Base-by-base conservation (phyloP, 2,113 vertebrate genomes). In the Oryzias woworae region DNA sequence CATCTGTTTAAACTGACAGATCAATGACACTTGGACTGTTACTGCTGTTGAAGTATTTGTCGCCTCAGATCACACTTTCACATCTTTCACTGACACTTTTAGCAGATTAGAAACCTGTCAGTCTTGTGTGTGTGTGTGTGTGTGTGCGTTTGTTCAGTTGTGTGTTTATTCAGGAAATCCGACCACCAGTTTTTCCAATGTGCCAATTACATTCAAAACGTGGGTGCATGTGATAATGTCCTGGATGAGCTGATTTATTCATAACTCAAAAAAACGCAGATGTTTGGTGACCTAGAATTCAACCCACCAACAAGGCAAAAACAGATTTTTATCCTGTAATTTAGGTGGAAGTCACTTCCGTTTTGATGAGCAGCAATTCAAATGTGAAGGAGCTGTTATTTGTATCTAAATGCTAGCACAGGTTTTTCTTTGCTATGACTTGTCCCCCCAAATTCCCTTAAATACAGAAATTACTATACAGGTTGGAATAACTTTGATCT, bases 1-100 rank as follows among this genome's bases (percentile, higher is more conserved):
- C 70, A 70, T 72, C 81, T 71, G 64, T 51, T 62, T 45, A 24
- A 58, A 55, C 64, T 17, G 31, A 62, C 62, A 67, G 69, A 60
- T 62, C 4, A 20, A 53, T 62, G 74, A 58, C 65, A 70, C 53
- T 44, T 62, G 55, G 41, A 46, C 61, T 55, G 62, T 78, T 73
- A 75, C 73, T 80, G 74, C 73, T 54, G 63, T 53, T 66, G 68
- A 75, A 75, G 67, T 64, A 68, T 78, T 80, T 80, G 62, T 75
- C 84, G 69, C 80, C 55, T 61, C 62, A 46, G 51, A 67, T 85
- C 75, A 64, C 77, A 46, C 82, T 73, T 51, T 41, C 24, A n/a
- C 54, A 28, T 78, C 57, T 16, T 63, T 73, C 53, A 14, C 5
- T 28, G 45, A 77, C 82, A 68, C 85, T 80, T 69, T 52, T 45